Evolutionary conservation across 2,113 vertebrate genomes (phyloP).

Genomic region (Myrmecophaga tridactyla): DNA sequence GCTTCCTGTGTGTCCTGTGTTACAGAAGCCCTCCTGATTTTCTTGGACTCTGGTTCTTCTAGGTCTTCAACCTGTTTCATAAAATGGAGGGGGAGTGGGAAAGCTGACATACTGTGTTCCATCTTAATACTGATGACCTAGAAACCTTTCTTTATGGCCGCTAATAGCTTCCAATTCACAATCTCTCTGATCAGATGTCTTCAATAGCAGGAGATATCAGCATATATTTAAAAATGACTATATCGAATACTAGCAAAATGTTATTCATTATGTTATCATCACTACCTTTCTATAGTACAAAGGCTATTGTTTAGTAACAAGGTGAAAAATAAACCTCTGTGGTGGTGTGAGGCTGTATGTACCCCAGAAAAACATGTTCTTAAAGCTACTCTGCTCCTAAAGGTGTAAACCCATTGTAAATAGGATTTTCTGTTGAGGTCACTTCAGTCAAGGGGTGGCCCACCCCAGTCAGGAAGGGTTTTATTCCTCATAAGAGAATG

Average conservation of each 20-base stretch:
- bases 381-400: too few species aligned
- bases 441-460: too few species aligned
- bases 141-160: not conserved
- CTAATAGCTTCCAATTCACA: not conserved
- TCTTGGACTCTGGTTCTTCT: constrained; percentile 91
- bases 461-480: too few species aligned
- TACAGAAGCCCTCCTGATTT: constrained; percentile 82
- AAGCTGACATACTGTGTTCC: not conserved
- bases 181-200: not conserved
- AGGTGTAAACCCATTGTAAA: too few species aligned
- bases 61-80: constrained; percentile 83
- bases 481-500: too few species aligned
- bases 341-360: too few species aligned
- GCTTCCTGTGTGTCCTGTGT: constrained; percentile 74
- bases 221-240: not conserved
- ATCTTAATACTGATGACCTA: not conserved
- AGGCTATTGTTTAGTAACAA: not conserved
- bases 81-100: constrained; percentile 31
- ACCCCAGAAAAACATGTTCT: too few species aligned
- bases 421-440: too few species aligned
- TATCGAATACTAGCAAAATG: not conserved
- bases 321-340: not conserved
- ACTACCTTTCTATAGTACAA: not conserved
- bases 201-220: not conserved
- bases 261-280: not conserved